A percentile compares a stretch with the other conserved stretches of the same genome.
These are phyloP conservation scores for Corythoichthys intestinalis DNA, from an alignment of 2,113 vertebrate species.

Conservation along the genomic window DNA sequence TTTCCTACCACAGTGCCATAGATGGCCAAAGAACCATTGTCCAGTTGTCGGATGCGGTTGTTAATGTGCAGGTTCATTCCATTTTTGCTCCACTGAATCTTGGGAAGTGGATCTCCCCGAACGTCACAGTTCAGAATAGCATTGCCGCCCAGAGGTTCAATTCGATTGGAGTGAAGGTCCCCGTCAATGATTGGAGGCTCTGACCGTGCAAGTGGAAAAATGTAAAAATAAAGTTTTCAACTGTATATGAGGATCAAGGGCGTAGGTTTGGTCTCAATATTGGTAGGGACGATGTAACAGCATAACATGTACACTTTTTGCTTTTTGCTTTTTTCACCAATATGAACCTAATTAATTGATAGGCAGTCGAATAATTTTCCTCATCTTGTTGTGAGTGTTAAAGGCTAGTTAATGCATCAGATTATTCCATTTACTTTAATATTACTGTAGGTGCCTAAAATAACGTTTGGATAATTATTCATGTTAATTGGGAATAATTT, in stretches of 20 bases:
- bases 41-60: conserved; percentile 82
- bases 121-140: conserved; percentile 90
- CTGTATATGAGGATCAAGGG: not conserved
- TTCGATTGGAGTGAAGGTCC: conserved; percentile 80
- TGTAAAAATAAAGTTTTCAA: not conserved
- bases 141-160: conserved; percentile 88
- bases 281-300: too few species aligned
- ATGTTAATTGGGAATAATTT: too few species aligned
- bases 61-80: conserved; percentile 78
- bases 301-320: too few species aligned
- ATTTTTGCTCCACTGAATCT: conserved; percentile 88
- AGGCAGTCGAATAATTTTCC: too few species aligned
- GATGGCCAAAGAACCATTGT: conserved; percentile 92
- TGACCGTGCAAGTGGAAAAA: conserved; percentile 40
- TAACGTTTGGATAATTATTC: too few species aligned
- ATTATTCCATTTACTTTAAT: too few species aligned
- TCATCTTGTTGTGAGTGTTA: too few species aligned
- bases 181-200: conserved; percentile 94
- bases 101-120: conserved; percentile 88
- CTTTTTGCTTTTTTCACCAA: too few species aligned
- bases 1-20: conserved; percentile 87
- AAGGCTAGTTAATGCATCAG: too few species aligned
- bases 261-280: too few species aligned
- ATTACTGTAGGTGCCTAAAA: too few species aligned
- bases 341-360: too few species aligned